These are phyloP conservation scores for Agapornis roseicollis DNA, from an alignment of 2,113 vertebrate genomes.

Conservation along the genomic window DNA sequence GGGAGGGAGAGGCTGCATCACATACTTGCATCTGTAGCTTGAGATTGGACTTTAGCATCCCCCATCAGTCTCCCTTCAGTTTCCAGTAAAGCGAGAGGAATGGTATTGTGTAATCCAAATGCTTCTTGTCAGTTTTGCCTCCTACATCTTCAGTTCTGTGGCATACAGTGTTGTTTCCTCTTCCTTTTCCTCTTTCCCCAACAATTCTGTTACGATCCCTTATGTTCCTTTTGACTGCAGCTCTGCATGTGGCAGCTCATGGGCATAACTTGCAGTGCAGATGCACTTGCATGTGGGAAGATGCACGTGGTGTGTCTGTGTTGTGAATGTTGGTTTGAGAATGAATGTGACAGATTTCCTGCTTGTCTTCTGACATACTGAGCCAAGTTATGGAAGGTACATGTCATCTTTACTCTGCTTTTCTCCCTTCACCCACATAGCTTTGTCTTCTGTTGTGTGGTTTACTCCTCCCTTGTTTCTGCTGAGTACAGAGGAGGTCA, in stretches of 20 bases:
- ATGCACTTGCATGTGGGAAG: neutral
- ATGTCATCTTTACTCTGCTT: neutral
- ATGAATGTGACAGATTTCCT: neutral
- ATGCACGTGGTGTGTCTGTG: neutral
- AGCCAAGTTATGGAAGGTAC: neutral
- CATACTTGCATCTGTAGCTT: neutral
- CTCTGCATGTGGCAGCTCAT: neutral
- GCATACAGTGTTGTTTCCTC: neutral
- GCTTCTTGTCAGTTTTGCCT: neutral
- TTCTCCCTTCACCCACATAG: neutral
- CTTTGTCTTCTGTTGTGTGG: neutral
- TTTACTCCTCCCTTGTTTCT: neutral
- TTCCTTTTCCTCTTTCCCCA: neutral
- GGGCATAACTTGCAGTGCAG: neutral
- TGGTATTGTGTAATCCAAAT: neutral
- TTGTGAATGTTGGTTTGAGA: neutral
- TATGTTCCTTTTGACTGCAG: neutral
- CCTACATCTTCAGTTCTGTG: neutral
- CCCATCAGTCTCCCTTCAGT: neutral
- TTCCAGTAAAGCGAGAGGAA: neutral
- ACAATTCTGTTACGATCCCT: neutral
- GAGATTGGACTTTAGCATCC: neutral
- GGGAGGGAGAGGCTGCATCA: neutral
- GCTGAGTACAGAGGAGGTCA: neutral
- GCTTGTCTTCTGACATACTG: neutral